phyloP scores from a whole-genome alignment of 2,888 invertebrate species.

The Abrostola tripartita region DNA sequence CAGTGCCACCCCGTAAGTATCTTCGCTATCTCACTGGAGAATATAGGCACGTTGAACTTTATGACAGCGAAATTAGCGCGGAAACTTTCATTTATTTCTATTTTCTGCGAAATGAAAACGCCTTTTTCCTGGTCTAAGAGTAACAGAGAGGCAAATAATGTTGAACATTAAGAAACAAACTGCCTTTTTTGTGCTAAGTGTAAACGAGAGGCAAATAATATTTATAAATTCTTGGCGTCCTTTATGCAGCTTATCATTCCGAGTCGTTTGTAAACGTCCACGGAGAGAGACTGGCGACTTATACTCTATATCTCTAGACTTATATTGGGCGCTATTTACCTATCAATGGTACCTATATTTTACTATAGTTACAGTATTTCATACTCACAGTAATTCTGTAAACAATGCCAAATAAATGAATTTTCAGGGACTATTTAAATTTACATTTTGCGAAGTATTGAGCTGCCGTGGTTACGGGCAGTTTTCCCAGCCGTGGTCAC shows the following conservation, averaged over 20 bases:
- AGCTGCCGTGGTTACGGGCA: conserved; percentile 31
- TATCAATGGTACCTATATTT: not conserved
- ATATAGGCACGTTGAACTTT: conserved; percentile 14
- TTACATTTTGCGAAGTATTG: conserved; percentile 47
- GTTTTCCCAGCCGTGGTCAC: conserved; percentile 43
- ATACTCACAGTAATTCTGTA: conserved; percentile 8
- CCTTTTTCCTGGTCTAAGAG: conserved; percentile 6
- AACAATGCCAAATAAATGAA: conserved; percentile 24
- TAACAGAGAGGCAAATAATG: conserved; percentile 2
- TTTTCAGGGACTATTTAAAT: conserved; percentile 24
- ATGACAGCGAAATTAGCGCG: conserved; percentile 14
- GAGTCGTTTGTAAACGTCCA: not conserved
- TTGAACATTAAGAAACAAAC: conserved; percentile 1
- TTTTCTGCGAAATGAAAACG: not conserved
- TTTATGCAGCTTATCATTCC: conserved; percentile 6
- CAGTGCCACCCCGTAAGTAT: conserved; percentile 40
- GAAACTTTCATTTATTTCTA: conserved; percentile 11
- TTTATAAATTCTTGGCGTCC: conserved; percentile 5
- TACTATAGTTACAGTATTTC: not conserved
- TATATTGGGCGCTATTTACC: not conserved
- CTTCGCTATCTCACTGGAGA: conserved; percentile 33
- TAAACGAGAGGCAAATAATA: conserved; percentile 4
- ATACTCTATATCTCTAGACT: not conserved
- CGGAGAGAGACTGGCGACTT: not conserved
- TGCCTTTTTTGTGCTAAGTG: not conserved